Conservation (phyloP, 2,888 invertebrate genomes). For the Drosophila anceps region DNA sequence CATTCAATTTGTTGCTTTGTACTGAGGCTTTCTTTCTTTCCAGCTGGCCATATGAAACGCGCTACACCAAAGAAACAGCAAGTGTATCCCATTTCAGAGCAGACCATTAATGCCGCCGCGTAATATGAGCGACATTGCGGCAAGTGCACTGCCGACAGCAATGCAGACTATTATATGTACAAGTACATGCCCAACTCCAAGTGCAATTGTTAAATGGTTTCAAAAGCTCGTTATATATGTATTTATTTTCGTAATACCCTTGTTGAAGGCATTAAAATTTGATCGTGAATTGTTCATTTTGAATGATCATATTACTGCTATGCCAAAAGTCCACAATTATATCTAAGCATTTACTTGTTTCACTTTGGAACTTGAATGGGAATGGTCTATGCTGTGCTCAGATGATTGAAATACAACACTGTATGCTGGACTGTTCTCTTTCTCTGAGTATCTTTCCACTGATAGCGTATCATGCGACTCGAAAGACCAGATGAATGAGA, state of each 20-base stretch:
- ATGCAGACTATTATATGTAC: background rate
- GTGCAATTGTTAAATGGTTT: background rate
- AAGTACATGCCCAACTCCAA: background rate
- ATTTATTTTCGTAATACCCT: background rate
- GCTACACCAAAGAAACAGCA: conserved; percentile 20
- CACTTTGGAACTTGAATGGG: too few species aligned
- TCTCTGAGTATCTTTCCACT: too few species aligned
- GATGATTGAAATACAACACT: too few species aligned
- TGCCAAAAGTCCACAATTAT: too few species aligned
- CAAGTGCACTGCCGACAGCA: background rate
- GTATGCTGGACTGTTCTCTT: too few species aligned
- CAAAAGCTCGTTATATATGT: background rate
- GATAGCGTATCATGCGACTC: too few species aligned
- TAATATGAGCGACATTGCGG: conserved; percentile 22
- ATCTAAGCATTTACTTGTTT: too few species aligned
- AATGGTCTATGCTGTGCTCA: too few species aligned
- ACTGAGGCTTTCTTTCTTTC: conserved; percentile 54
- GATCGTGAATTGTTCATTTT: background rate
- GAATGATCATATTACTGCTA: too few species aligned
- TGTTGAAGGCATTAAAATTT: background rate
- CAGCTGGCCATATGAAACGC: conserved; percentile 17
- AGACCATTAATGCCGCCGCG: conserved; percentile 12
- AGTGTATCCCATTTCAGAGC: conserved; percentile 41
- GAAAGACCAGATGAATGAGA: too few species aligned
- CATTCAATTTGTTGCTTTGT: conserved; percentile 40